Percentiles rank a stretch among this genome's conserved stretches.
Conservation (phyloP, 23 tunicate species). For the Botrylloides violaceus region DNA sequence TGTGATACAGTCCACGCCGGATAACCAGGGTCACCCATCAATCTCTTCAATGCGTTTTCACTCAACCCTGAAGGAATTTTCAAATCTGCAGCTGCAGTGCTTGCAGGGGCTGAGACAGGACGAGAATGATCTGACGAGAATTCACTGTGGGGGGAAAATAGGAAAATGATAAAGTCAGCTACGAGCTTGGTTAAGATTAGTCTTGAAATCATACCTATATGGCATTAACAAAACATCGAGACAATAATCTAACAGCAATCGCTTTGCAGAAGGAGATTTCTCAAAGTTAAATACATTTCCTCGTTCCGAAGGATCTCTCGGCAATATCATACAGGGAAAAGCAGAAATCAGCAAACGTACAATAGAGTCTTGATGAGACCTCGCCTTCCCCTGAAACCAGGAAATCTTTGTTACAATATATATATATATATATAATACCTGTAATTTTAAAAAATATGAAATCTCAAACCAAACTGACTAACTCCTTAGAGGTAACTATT, state of each 20-base stretch:
- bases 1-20: conserved; percentile 27
- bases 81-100: not conserved
- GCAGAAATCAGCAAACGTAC: conserved; percentile 31
- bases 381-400: conserved; percentile 39
- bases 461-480: too few species aligned
- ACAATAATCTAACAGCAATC: conserved; percentile 47
- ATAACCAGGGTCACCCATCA: conserved; percentile 25
- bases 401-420: not conserved
- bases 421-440: not conserved
- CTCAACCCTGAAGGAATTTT: conserved; percentile 44
- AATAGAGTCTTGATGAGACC: conserved; percentile 54
- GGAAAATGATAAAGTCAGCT: not conserved
- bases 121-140: not conserved
- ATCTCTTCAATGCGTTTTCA: conserved; percentile 35
- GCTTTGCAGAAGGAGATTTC: conserved; percentile 8
- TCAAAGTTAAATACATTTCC: conserved; percentile 31
- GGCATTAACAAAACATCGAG: conserved; percentile 62
- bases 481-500: too few species aligned
- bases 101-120: not conserved
- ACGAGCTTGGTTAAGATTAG: too few species aligned
- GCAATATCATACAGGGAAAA: conserved; percentile 25
- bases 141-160: not conserved
- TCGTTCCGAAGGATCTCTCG: conserved; percentile 2
- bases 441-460: not conserved
- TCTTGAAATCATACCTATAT: too few species aligned